phyloP scores from a whole-genome alignment of 2,888 invertebrate genomes.

The Netelia virgata region DNA sequence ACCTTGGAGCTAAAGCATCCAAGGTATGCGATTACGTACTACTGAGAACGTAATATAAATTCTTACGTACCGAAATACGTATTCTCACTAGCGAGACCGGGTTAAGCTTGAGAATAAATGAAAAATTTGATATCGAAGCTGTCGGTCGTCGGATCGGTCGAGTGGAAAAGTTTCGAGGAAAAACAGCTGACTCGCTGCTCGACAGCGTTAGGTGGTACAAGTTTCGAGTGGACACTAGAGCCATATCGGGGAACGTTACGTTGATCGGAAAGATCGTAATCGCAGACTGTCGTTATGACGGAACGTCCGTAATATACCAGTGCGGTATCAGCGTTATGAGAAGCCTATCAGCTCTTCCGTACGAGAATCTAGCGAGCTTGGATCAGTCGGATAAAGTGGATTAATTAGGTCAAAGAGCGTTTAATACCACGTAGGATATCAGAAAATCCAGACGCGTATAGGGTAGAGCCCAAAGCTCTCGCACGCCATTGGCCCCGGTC shows the following conservation, averaged over 20 bases:
- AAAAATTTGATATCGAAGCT: not conserved
- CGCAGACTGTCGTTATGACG: conserved; percentile 17
- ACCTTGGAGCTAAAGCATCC: not conserved
- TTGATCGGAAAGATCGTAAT: conserved; percentile 44
- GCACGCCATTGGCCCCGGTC: conserved; percentile 20
- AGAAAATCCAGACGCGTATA: conserved; percentile 77
- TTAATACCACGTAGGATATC: conserved; percentile 76
- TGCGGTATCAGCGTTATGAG: conserved; percentile 8
- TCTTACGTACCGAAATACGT: not conserved
- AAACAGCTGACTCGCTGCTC: not conserved
- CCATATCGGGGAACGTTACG: conserved; percentile 24
- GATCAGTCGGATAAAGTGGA: conserved; percentile 57
- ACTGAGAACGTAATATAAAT: not conserved
- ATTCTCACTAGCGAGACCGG: too few species aligned
- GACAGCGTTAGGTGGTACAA: not conserved
- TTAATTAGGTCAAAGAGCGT: conserved; percentile 78
- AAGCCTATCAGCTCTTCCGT: conserved; percentile 7
- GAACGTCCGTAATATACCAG: conserved; percentile 1
- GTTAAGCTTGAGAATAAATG: not conserved
- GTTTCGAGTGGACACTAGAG: not conserved
- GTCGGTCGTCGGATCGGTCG: not conserved
- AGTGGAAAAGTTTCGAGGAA: not conserved
- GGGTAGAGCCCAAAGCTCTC: conserved; percentile 35
- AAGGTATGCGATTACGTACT: not conserved
- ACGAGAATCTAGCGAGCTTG: conserved; percentile 3